Base-by-base conservation (phyloP, 2,797 vertebrate species). In the Onychomys arenicola region DNA sequence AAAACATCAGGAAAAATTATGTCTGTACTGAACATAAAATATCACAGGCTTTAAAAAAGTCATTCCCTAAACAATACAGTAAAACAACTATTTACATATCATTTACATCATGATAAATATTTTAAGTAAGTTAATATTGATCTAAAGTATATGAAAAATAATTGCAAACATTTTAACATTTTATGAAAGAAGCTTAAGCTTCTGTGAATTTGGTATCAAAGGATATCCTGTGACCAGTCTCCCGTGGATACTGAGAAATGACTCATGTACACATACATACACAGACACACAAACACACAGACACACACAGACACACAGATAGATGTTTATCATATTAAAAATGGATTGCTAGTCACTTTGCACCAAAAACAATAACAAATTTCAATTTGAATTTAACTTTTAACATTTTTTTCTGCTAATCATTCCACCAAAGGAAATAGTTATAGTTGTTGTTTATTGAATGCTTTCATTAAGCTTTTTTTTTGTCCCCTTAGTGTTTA, bases 361-460 rank as follows among this genome's bases (percentile, higher is more conserved):
- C 76, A 83, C 27, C 16, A 37, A 96, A 94, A 76, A 29, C 49
- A 85, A 78, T 69, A 81, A 37, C 71, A 11, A 46, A 84, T 59
- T 95, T 96, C 78, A 65, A 37, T 19, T 71, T 34, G 4, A 94
- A 89, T 90, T 61, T 65, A 95, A 71, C 78, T 88, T 91, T 92
- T 92, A 55, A 89, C 34, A 29, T 96, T 57, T 82, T 97, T 93
- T 49, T 14, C 84, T 92, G 27, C 40, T 95, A 97, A 97, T 81
- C 97, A 91, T 97, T 97, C 94, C 32, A 63, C 21, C 85, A 57
- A 87, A 75, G 17, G 49, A 91, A 88, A 96, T 61, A 87, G 91
- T 92, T 96, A 78, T 40, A 9, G 29, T 88, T 95, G 69, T 23
- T 96, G 92, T 80, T 95, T 96, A 16, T 95, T 93, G 90, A 0